Base-by-base conservation (phyloP, 2,113 vertebrate genomes). In the Equus quagga region DNA sequence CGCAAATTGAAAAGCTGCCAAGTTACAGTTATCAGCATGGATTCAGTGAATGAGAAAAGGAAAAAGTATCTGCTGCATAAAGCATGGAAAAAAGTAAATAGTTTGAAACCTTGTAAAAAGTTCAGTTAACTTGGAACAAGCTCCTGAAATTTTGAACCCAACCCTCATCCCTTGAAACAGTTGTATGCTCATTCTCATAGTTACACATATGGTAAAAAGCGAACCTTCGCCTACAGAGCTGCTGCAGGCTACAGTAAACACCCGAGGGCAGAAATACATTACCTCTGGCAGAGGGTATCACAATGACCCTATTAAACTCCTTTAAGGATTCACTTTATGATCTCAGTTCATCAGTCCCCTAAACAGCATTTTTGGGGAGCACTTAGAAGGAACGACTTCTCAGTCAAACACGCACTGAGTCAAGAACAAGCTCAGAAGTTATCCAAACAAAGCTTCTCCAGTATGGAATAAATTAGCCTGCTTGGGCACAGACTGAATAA, bases 401-500 rank as follows among this genome's bases (percentile, higher is more conserved):
- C 82, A 97, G 65, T 96, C 80, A 96, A 97, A 92, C 21, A 36
- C 19, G 54, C 65, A 70, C 26, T 92, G 92, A 96, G 96, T 33
- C 17, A 58, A 96, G 79, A 97, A 97, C 17, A 92, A 95, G 80
- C 93, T 76, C 80, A 83, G 64, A 96, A 98, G 92, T 98, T 97
- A 97, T 97, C 93, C 94, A 97, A 96, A 97, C 91, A 97, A 95
- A 93, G 64, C 92, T 96, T 88, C 69, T 72, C 89, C 81, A 73
- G 79, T 96, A 96, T 70, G 46, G 83, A 97, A 98, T 96, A 96
- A 96, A 97, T 97, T 97, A 96, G 44, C 51, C 92, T 76, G 87
- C 65, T 97, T 92, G 90, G 87, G 89, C 84, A 97, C 72, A 96
- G 83, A 79, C 83, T 94, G 89, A 97, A 96, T 94, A 96, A 97